Percentiles rank a stretch among this genome's conserved stretches.
These are phyloP conservation scores for Synchiropus splendidus DNA, from an alignment of 2,113 vertebrate species.

Conservation along the genomic window DNA sequence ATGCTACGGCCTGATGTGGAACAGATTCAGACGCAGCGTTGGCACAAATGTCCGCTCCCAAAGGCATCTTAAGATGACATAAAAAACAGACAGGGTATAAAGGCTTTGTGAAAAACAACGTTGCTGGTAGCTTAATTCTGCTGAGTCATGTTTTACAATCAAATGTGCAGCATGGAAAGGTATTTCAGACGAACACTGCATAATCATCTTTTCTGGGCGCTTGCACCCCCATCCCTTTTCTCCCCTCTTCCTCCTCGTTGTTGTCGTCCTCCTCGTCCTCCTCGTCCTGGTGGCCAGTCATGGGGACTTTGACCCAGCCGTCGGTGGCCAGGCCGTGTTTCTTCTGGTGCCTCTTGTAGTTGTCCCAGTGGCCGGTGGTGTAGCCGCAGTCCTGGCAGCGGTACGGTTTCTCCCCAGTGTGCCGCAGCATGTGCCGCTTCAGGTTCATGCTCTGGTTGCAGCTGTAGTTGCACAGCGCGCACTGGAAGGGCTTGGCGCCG, in stretches of 20 bases:
- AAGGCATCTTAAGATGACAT: too few species aligned
- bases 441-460: slow-evolving; percentile 99
- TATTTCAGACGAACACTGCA: slow-evolving; percentile 49
- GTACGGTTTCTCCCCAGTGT: slow-evolving; percentile 92
- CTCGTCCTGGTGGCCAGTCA: slow-evolving; percentile 41
- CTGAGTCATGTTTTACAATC: slow-evolving; percentile 43
- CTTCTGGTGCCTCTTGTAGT: slow-evolving; percentile 98
- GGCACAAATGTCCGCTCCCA: too few species aligned
- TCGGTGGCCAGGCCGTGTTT: slow-evolving; percentile 81
- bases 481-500: slow-evolving; percentile 92
- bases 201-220: slow-evolving; percentile 35
- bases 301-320: slow-evolving; percentile 73
- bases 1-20: too few species aligned
- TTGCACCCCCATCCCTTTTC: slow-evolving; percentile 13
- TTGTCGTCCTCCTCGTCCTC: slow-evolving; percentile 36
- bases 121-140: slow-evolving; percentile 61
- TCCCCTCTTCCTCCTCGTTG: slow-evolving; percentile 25
- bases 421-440: slow-evolving; percentile 94
- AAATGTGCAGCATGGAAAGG: slow-evolving; percentile 16
- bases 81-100: slow-evolving; percentile 26
- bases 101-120: slow-evolving; percentile 29
- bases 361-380: slow-evolving; percentile 98
- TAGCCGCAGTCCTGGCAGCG: slow-evolving; percentile 86
- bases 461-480: slow-evolving; percentile 88
- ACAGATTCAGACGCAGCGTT: too few species aligned